Conservation (phyloP, 2,888 invertebrate genomes). For the Pasiphila rectangulata region DNA sequence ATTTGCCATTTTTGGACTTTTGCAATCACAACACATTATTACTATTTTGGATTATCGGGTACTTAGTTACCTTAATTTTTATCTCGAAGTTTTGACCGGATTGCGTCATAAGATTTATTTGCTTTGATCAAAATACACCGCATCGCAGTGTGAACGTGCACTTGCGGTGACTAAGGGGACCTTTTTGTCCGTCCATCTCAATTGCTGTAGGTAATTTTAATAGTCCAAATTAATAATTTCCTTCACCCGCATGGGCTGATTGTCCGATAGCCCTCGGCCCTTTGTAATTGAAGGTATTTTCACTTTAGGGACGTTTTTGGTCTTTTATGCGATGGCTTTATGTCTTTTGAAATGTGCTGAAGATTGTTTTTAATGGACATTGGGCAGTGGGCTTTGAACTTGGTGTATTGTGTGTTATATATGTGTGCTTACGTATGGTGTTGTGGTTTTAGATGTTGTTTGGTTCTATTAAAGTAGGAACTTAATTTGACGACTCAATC, state of each 20-base stretch:
- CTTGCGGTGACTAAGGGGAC: slow-evolving; percentile 42
- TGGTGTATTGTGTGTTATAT: no score
- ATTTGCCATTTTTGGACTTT: no score
- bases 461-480: no score
- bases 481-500: no score
- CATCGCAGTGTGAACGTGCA: slow-evolving; percentile 22
- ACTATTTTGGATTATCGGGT: no score
- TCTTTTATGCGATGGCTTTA: slow-evolving; percentile 20
- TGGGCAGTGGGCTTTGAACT: neutral
- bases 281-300: slow-evolving; percentile 58
- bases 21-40: no score
- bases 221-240: slow-evolving; percentile 69
- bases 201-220: slow-evolving; percentile 65
- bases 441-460: neutral
- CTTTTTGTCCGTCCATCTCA: slow-evolving; percentile 54
- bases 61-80: no score
- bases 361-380: slow-evolving; percentile 20
- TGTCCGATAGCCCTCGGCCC: slow-evolving; percentile 41
- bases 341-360: slow-evolving; percentile 22
- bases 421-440: neutral
- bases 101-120: no score
- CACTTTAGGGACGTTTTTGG: slow-evolving; percentile 47
- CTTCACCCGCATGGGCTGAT: slow-evolving; percentile 53
- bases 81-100: no score
- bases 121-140: no score